Evolutionary conservation across 2,797 vertebrate species (phyloP).

Genomic region (Cephalopachus bancanus): DNA sequence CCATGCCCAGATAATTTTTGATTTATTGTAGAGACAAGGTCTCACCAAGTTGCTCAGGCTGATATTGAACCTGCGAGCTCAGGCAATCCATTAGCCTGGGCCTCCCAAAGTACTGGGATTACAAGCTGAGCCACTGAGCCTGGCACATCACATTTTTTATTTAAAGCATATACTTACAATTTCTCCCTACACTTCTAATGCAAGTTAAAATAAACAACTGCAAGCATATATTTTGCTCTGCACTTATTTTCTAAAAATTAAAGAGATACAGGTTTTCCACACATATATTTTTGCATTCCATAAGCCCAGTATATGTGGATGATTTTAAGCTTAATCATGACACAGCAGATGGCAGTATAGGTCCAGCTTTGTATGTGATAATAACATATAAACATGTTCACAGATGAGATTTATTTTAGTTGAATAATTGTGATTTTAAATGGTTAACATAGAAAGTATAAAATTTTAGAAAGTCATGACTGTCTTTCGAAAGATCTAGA

Average conservation of each 20-base stretch:
- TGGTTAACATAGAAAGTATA: conserved; percentile 50
- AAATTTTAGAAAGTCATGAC: conserved; percentile 32
- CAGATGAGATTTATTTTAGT: conserved; percentile 45
- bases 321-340: conserved; percentile 49
- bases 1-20: too few relatives aligned
- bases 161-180: neutral
- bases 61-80: too few relatives aligned
- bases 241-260: neutral
- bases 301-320: neutral
- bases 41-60: too few relatives aligned
- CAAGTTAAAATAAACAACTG: neutral
- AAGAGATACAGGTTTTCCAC: conserved; percentile 6
- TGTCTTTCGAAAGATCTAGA: conserved; percentile 44
- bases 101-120: too few relatives aligned
- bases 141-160: too few relatives aligned
- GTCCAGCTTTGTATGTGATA: neutral
- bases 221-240: neutral
- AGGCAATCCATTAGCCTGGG: too few relatives aligned
- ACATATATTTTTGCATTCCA: neutral
- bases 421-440: conserved; percentile 22
- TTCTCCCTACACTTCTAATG: neutral
- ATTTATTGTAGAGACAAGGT: too few relatives aligned
- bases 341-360: conserved; percentile 80
- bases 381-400: neutral
- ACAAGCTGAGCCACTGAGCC: too few relatives aligned